Conservation (phyloP, 2,888 invertebrate genomes). For the Pherbina coryleti region DNA sequence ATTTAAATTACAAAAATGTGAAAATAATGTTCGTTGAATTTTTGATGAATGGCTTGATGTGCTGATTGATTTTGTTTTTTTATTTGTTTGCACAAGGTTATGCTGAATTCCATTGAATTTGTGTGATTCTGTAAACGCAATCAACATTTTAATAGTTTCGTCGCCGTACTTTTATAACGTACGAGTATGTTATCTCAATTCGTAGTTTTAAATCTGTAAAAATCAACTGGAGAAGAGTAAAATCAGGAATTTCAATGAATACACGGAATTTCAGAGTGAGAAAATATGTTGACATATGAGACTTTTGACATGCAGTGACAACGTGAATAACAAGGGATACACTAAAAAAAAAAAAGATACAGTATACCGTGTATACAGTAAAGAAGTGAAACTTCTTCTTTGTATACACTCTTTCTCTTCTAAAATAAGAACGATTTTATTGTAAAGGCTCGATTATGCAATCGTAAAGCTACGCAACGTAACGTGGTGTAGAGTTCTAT, state of each 20-base stretch:
- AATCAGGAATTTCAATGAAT: neutral
- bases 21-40: neutral
- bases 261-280: neutral
- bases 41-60: conserved; percentile 1
- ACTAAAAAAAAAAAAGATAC: no score
- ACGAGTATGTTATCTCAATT: no score
- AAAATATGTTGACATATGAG: neutral
- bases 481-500: no score
- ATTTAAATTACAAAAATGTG: neutral
- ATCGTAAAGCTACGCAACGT: no score
- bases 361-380: no score
- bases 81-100: conserved; percentile 6
- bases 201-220: neutral
- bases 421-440: no score
- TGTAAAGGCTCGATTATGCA: no score
- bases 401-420: no score
- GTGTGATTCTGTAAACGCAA: conserved; percentile 15
- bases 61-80: conserved; percentile 19
- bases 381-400: no score
- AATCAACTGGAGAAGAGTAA: neutral
- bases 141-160: neutral
- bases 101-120: neutral
- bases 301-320: no score
- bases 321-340: no score
- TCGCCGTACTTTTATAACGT: neutral